Conservation (phyloP, 2,797 vertebrate genomes). For the Peromyscus eremicus region DNA sequence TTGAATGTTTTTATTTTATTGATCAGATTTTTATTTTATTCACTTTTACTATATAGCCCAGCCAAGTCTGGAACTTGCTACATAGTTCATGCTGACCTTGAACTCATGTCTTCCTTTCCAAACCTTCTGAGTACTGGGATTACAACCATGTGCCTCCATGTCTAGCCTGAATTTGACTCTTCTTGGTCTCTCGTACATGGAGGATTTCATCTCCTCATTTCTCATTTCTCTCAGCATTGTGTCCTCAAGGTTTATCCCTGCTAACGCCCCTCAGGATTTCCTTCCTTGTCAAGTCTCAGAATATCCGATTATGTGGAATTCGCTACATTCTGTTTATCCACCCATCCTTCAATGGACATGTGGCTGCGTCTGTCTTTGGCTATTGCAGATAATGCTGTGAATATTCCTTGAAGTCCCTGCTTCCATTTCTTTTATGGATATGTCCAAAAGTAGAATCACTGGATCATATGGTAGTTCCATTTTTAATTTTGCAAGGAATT, state of each 20-base stretch:
- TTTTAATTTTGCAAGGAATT: conserved; percentile 38
- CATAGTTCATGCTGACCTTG: not conserved
- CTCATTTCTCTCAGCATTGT: not conserved
- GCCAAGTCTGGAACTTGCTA: not conserved
- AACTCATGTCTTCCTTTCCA: not conserved
- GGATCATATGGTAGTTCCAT: not conserved
- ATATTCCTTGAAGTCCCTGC: not conserved
- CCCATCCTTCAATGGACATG: not conserved
- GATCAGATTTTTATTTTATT: not conserved
- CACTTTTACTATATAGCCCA: not conserved
- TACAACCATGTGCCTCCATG: not conserved
- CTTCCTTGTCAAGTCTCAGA: not conserved
- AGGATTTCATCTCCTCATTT: not conserved
- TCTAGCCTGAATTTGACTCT: not conserved
- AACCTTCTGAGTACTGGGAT: not conserved
- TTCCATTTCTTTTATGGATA: conserved; percentile 31
- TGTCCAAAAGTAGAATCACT: not conserved
- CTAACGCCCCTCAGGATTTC: not conserved
- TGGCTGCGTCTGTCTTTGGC: not conserved
- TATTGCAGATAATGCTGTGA: not conserved
- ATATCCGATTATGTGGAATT: not conserved
- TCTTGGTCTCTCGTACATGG: not conserved
- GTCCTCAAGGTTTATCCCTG: not conserved
- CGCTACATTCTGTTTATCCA: not conserved
- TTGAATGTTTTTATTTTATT: not conserved